Base-by-base conservation (phyloP, 2,113 vertebrate genomes). In the Equus quagga region DNA sequence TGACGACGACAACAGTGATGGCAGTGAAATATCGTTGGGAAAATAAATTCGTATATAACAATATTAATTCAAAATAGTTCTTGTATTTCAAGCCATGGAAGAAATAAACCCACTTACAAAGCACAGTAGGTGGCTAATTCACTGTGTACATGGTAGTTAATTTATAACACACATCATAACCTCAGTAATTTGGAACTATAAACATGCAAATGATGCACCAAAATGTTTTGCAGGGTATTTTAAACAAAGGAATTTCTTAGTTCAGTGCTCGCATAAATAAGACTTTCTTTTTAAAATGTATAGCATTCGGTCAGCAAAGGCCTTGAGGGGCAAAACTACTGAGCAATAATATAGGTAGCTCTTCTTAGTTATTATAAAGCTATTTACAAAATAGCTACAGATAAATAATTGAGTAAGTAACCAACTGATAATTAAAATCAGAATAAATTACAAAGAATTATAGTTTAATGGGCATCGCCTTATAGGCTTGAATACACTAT, bases 161-260 rank as follows among this genome's bases (percentile, higher is more conserved):
- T 92, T 90, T 95, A 90, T 79, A 91, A 49, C n/a, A 41, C 8
- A 89, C 49, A 70, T 76, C 12, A 92, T 75, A 94, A 88, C 13
- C 44, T 67, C 70, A 78, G 44, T 89, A 96, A 94, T 96, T 89
- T 75, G 33, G 26, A 80, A 69, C 10, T 44, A 46, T 80, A 72
- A 85, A 76, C 24, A 93, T 87, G 62, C 8, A 89, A 96, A 94
- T 86, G 69, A 75, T 62, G 33, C 17, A 79, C 18, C 23, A 33
- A 79, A 92, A 70, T 85, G 4, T 26, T 72, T 91, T 94, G 13
- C 19, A 64, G 12, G 3, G 4, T 72, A 69, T 75, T 96, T 69
- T 46, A 73, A 83, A 58, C n/a, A 91, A 92, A 79, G 18, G 1
- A 65, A 69, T 81, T 73, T 85, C n/a, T 91, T 69, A 95, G 31